Base-by-base conservation (phyloP, 2,888 invertebrate genomes). In the Clostera curtula region DNA sequence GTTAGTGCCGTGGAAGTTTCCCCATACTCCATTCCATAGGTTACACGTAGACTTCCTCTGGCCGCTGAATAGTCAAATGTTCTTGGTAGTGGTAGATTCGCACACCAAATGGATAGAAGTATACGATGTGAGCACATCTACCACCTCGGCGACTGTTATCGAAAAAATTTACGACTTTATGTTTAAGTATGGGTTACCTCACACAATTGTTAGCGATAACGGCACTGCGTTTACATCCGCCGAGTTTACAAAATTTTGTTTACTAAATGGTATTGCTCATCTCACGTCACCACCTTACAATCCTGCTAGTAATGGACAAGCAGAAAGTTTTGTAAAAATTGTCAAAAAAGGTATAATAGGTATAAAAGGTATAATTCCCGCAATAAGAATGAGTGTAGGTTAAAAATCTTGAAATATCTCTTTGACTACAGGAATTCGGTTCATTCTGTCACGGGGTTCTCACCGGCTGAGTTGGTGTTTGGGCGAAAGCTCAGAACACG, bases 201-300 rank as follows among this genome's bases (percentile, higher is more conserved):
- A 40, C 1, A 43, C 33, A 0, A 10, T 49, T 5, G 42, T 46
- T 1, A 45, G 31, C 22, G 46, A 47, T 16, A 46, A 48, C 23
- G 43, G 40, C 1, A 37, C 39, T 4, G 23, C 40, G 1, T 48
- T 50, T 7, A 15, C 22, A 1, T 42, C 40, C 0, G 4, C 10
- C 0, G 36, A 42, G 5, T 48, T 50, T 29, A 4, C 26, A 11
- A 5, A 29, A 1, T 50, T 44, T 30, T 43, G 44, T 13, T 8
- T 1, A n/a, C 6, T 15, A 1, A 49, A 49, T 14, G 46, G 43
- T 2, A 43, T 50, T 5, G 8, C 6, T 1, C 47, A 45, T 11
- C 4, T 46, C 1, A 16, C 17, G 2, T 40, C 43, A 2, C 39
- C 40, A 0, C 25, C 21, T 2, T 46, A 43, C 13, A 29, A 34